Evolutionary conservation across 2,888 invertebrate genomes (phyloP).

Genomic region (Lasioglossum oenotherae): DNA sequence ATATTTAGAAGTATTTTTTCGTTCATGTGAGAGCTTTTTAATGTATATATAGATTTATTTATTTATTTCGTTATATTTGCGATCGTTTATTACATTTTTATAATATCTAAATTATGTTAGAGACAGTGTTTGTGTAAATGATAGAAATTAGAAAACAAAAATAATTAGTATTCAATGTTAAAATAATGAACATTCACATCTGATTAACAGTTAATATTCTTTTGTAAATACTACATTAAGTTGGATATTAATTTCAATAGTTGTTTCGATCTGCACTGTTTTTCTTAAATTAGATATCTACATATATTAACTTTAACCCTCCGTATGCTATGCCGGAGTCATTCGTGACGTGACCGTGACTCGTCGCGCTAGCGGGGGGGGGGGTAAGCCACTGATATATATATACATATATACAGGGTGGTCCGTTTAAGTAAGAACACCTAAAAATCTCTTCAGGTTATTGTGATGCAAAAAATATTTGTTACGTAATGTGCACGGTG

Average conservation of each 20-base stretch:
- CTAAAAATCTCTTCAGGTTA: too few species aligned
- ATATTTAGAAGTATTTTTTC: not conserved
- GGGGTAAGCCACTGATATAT: not conserved
- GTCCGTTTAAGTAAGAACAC: too few species aligned
- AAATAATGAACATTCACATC: slow-evolving; percentile 1
- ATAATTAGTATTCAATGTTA: not conserved
- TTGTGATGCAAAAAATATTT: too few species aligned
- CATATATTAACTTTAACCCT: not conserved
- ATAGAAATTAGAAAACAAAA: not conserved
- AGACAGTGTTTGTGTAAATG: not conserved
- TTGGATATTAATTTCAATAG: not conserved
- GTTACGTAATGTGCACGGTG: too few species aligned
- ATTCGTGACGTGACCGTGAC: not conserved
- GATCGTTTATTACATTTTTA: not conserved
- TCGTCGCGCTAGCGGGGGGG: not conserved
- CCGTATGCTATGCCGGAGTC: not conserved
- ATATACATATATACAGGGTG: too few species aligned
- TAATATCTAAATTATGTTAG: not conserved
- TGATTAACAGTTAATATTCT: not conserved
- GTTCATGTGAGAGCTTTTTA: not conserved
- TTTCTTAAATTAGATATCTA: not conserved
- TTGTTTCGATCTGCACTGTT: not conserved
- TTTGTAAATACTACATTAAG: not conserved
- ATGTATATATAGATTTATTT: not conserved
- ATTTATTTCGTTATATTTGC: not conserved